These are phyloP conservation scores for Drosophila peninsularis DNA, from an alignment of 2,888 invertebrate genomes.

Conservation along the genomic window DNA sequence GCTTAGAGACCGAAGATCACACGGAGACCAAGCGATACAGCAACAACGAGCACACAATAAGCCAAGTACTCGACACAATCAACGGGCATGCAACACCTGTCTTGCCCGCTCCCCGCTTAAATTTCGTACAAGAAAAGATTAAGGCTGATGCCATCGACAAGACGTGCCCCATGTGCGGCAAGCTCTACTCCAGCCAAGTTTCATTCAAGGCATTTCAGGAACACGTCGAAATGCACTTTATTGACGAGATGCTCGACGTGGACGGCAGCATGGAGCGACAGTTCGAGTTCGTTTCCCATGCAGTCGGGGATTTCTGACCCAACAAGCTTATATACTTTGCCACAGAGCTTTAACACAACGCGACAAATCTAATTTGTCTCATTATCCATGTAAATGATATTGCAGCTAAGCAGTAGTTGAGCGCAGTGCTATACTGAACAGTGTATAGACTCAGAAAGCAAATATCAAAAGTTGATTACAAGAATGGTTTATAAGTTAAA, in stretches of 20 bases:
- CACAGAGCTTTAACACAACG: slow-evolving; percentile 72
- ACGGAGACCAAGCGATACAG: slow-evolving; percentile 54
- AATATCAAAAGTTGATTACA: slow-evolving; percentile 19
- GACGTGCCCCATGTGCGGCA: slow-evolving; percentile 91
- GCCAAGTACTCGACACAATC: slow-evolving; percentile 13
- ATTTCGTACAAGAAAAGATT: slow-evolving; percentile 81
- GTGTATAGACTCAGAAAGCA: slow-evolving; percentile 21
- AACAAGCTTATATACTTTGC: slow-evolving; percentile 81
- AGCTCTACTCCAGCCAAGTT: slow-evolving; percentile 86
- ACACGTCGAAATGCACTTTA: slow-evolving; percentile 92
- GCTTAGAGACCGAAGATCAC: slow-evolving; percentile 82
- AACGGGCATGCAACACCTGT: slow-evolving; percentile 35
- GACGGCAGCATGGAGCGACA: slow-evolving; percentile 86
- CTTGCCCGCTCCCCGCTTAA: slow-evolving; percentile 72
- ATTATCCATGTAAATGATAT: not conserved
- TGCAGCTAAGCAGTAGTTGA: not conserved
- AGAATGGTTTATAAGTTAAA: not conserved
- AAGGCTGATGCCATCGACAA: slow-evolving; percentile 84
- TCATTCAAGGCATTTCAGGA: slow-evolving; percentile 89
- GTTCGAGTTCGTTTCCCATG: slow-evolving; percentile 85
- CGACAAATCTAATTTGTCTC: slow-evolving; percentile 12
- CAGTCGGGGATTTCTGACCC: slow-evolving; percentile 84
- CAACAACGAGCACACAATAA: slow-evolving; percentile 26
- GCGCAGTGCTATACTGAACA: not conserved
- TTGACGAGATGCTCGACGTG: slow-evolving; percentile 86